Evolutionary conservation across 2,888 invertebrate species (phyloP), one percentile per base, ranked within the genome.

Genomic region (Carabus problematicus): DNA sequence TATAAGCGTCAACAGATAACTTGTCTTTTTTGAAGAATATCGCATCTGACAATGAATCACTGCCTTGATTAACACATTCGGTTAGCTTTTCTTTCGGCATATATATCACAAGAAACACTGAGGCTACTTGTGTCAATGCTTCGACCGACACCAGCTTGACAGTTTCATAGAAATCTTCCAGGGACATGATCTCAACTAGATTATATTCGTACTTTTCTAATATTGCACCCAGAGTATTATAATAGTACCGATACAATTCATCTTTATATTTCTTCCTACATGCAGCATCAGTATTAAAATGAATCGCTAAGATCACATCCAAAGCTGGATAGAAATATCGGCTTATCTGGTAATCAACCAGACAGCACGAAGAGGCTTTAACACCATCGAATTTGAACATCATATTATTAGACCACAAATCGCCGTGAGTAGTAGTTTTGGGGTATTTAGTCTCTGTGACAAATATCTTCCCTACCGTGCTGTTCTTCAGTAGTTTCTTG

Each of bases 271-370:
- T 11, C 8, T 75, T 71, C 8, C 79, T 72, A 18, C 78, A 75
- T 40, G 49, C 55, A 41, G 74, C 74, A 52, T 75, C 72, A 0
- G 79, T 77, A 56, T 78, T 80, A 4, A 74, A 74, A 19, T 75
- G 71, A 14, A 80, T 68, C 59, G 78, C 75, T 55, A 77, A 75
- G 6, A 77, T 52, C 1, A 79, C 75, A 63, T 80, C 80, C 7
- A 74, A 56, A 3, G 76, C 72, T 1, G 76, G 76, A 64, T 76
- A 75, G 8, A 77, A 78, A 59, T 76, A 78, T 49, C 74, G 75
- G 6, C 78, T 49, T 0, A 75, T 71, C 73, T 80, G 80, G 69
- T 75, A 80, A 72, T 80, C 80, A 14, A 80, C 70, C 9, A 79
- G 70, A 70, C 75, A 74, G 8, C 74, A 73, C 1, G 74, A 70